Conservation (phyloP, 2,113 vertebrate genomes). For the Aegypius monachus region DNA sequence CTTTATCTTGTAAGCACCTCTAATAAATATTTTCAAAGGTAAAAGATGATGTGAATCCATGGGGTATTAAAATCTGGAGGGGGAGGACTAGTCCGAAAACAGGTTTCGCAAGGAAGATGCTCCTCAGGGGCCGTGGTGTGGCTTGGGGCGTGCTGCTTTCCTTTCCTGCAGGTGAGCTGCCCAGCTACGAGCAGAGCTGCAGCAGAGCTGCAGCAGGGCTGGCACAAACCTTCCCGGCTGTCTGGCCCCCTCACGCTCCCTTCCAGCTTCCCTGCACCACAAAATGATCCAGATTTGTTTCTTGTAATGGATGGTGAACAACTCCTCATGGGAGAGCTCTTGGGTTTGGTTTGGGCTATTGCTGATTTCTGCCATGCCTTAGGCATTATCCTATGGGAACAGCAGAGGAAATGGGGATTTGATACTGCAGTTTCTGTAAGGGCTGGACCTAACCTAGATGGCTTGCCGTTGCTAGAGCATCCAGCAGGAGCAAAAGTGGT, state of each 20-base stretch:
- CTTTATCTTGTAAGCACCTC: not conserved
- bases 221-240: not conserved
- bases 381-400: not conserved
- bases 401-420: not conserved
- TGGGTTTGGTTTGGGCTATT: not conserved
- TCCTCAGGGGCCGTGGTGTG: accelerated
- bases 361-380: not conserved
- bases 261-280: not conserved
- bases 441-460: not conserved
- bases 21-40: not conserved
- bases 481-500: not conserved
- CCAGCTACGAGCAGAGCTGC: not conserved
- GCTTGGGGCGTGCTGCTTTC: not conserved
- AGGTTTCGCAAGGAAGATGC: not conserved
- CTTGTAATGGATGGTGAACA: not conserved
- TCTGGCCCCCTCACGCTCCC: not conserved
- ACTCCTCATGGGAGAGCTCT: not conserved
- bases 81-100: not conserved
- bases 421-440: not conserved
- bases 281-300: not conserved
- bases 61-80: not conserved
- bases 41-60: not conserved
- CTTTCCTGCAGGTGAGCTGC: no score
- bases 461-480: not conserved
- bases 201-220: not conserved